These are phyloP conservation scores for Chrysochloris asiatica DNA, from an alignment of 2,113 vertebrate genomes.

Conservation along the genomic window DNA sequence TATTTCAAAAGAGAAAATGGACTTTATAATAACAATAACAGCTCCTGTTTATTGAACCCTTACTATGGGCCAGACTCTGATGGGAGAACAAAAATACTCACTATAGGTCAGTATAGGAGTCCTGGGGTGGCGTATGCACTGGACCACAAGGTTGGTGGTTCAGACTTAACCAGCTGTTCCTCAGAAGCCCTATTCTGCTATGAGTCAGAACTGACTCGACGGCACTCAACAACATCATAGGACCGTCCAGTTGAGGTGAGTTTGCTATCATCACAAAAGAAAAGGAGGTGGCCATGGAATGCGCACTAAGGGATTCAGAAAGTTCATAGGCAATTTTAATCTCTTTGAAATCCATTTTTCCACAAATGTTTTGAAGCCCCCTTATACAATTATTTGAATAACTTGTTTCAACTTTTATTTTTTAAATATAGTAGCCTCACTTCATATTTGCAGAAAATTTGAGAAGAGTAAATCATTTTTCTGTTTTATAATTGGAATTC, in stretches of 20 bases:
- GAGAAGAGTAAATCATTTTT: background rate
- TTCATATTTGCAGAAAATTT: slow-evolving; percentile 19
- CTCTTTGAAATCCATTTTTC: too few species aligned
- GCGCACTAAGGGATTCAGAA: too few species aligned
- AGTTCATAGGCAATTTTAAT: too few species aligned
- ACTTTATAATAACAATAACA: background rate
- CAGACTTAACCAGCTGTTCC: too few species aligned
- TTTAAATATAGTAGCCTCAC: background rate
- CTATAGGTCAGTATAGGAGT: too few species aligned
- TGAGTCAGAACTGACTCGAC: too few species aligned
- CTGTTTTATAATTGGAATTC: slow-evolving; percentile 36
- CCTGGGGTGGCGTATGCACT: too few species aligned
- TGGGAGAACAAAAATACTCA: background rate
- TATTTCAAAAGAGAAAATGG: background rate
- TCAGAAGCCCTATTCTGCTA: too few species aligned
- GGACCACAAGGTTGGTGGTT: too few species aligned
- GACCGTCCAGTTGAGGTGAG: background rate
- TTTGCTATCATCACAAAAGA: slow-evolving; percentile 14
- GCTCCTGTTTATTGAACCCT: background rate
- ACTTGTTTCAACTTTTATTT: background rate
- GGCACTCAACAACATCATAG: too few species aligned
- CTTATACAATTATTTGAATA: background rate
- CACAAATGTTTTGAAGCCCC: too few species aligned
- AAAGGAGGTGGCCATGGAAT: background rate
- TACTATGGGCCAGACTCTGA: background rate